Evolutionary conservation across 2,888 invertebrate species (phyloP), one percentile per base, ranked within the genome.

Genomic region (Serrognathus titanus): DNA sequence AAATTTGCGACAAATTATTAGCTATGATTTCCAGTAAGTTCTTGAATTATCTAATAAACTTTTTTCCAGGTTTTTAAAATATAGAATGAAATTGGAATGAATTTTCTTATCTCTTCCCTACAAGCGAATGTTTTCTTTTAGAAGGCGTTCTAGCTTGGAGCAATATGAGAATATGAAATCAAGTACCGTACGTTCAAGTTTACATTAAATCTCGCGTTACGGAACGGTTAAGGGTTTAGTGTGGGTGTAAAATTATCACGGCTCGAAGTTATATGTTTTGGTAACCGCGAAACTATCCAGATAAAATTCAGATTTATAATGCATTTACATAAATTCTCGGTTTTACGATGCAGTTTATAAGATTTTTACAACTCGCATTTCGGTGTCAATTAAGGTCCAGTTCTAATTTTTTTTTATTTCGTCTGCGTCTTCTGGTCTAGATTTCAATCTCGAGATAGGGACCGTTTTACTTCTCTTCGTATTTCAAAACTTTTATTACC

Each of bases 381-480:
- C 49, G 58, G 59, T 59, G 61, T 61, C 61, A 61, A 61, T 61
- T 61, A 61, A 57, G 59, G 61, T 58, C 51, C 51, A 55, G 58
- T 60, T 48, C 49, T 57, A 54, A 54, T 51, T 50, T 55, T 59
- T n/a, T 16, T 57, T 60, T 57, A 61, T 59, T 55, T 63, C 57
- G 48, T 61, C 56, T 55, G 63, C 51, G 52, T 51, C 48, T 55
- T 57, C 58, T 50, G 52, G 54, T 48, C 48, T 53, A 48, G 45
- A 56, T 58, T 49, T 52, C 52, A 58, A 56, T 59, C 49, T 47
- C 49, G 46, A 55, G 48, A 48, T 47, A 51, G 52, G 53, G 45
- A 53, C 54, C 43, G 8, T 13, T 43, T 43, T 43, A 20, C 43
- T 43, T 20, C 43, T 43, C 43, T 43, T 43, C 20, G 43, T 43